Evolutionary conservation across 2,113 vertebrate species (phyloP), one percentile per base, ranked within the genome.

Genomic region (Peromyscus californicus): DNA sequence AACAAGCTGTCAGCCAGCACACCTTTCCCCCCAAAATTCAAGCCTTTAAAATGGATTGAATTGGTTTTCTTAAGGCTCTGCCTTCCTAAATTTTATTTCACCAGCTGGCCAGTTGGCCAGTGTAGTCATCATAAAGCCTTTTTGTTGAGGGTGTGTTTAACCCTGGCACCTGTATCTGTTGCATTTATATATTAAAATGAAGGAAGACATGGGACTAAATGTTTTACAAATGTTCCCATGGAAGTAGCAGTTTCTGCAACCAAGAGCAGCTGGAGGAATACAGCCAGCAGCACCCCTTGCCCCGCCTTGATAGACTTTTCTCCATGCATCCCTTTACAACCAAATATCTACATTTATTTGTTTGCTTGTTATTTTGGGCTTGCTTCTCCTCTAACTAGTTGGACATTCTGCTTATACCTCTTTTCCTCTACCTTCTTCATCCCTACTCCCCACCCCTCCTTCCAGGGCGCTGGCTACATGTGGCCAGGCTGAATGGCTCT

Each of bases 401-500:
- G 97, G 95, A 87, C 93, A 95, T 84, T 96, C 95, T 98, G 97
- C 92, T 94, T 98, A 95, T 82, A 92, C 96, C 96, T 95, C 91
- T 96, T 94, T 97, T 97, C 98, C 97, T 95, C 98, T 92, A 96
- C 86, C 97, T 94, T 70, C 94, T 67, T 89, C 97, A 57, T 95
- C 94, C 92, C 97, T 86, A 75, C 92, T 97, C 95, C 94, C 96
- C 97, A 96, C 75, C 98, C 98, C 97, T 97, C 95, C 93, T 96
- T 91, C 91, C 2, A 96, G 97, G 98, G 98, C 97, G 98, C 98
- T 98, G 96, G 94, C 95, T 96, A 90, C 98, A 98, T 24, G 51
- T 98, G 98, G 97, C 97, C 63, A 97, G 95, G 89, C 97, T 97
- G 97, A 93, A 98, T 98, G 93, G 48, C 97, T 98, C 97, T 97